Base-by-base conservation (phyloP, 35 echinoderm and acorn worm genomes). In the Patiria miniata region DNA sequence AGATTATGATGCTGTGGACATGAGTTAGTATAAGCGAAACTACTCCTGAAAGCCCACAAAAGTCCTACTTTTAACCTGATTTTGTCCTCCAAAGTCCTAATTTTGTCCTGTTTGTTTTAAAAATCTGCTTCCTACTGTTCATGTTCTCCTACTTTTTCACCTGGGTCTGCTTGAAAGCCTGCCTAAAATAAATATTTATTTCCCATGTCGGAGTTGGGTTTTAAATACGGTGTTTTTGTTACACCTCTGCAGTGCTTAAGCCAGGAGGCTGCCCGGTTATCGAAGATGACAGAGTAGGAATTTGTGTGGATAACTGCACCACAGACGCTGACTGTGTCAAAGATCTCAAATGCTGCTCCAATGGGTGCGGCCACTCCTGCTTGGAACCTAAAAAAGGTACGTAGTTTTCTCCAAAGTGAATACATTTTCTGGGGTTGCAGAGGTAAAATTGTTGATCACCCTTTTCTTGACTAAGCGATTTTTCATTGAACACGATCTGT, bases 311-410 rank as follows among this genome's bases (percentile, higher is more conserved):
- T n/a, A 58, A 83, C 28, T 97, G 95, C 65, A 57, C n/a, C 15
- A 37, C 86, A 2, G 95, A 97, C 61, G 56, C 37, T 30, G 91
- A 89, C 34, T 97, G 95, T 88, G 50, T 26, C 0, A 81, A 78
- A 16, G 65, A 90, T 57, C 37, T 69, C 29, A 97, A 97, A 89
- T 97, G 95, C 77, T 97, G 95, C 78, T 93, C 91, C 78, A 97
- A 97, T 79, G 91, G 95, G 0, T 97, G 95, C 81, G 94, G 91
- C 54, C 51, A 79, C 61, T 57, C 78, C 16, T 97, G 95, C 81
- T 22, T 83, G 1, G 86, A 84, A 51, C 86, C 83, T 40, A 79
- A 9, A 18, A 60, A 52, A 94, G 81, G 83, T 93, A 90, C n/a
- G 17, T 1, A 1, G 56, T 21, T 19, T 44, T 12, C 42, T 6